Percentiles rank a stretch among this genome's conserved stretches.
Evolutionary conservation across 2,888 invertebrate species (phyloP).

Genomic region (Pachymerium ferrugineum): DNA sequence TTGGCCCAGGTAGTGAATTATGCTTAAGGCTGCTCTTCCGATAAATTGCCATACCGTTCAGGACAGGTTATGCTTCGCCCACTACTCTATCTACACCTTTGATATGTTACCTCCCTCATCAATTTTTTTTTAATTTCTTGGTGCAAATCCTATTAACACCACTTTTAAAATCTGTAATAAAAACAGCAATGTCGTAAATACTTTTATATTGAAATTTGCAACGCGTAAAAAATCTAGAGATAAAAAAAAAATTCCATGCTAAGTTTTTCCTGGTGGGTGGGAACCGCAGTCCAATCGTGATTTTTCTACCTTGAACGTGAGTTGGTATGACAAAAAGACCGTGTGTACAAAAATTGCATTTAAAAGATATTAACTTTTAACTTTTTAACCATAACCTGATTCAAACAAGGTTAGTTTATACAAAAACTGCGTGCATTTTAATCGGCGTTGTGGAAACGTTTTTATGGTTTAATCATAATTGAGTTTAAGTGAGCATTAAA

Average conservation of each 20-base stretch:
- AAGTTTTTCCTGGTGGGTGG: constrained; percentile 7
- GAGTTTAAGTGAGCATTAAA: too few species aligned
- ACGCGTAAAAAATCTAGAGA: not conserved
- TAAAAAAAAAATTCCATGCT: not conserved
- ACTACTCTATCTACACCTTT: constrained; percentile 23
- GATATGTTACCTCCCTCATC: not conserved
- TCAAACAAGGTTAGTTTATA: too few species aligned
- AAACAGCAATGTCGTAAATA: not conserved
- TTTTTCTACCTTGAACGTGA: constrained; percentile 21
- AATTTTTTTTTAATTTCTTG: not conserved
- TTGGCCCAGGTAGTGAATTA: constrained; percentile 7
- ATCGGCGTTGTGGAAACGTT: too few species aligned
- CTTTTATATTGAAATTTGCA: not conserved
- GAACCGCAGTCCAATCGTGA: not conserved
- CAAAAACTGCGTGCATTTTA: too few species aligned
- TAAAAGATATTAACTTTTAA: too few species aligned
- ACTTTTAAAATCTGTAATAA: not conserved
- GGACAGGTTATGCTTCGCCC: constrained; percentile 27
- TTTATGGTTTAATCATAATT: too few species aligned
- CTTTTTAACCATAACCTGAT: not conserved
- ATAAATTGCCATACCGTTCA: constrained; percentile 22
- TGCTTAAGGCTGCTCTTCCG: not conserved
- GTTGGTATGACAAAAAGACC: not conserved
- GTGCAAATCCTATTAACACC: not conserved
- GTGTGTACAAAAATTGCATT: too few species aligned